A percentile compares a stretch with the other conserved stretches of the same genome.
phyloP scores from a whole-genome alignment of 2,888 invertebrate species.

The Falcaria lacertinaria region DNA sequence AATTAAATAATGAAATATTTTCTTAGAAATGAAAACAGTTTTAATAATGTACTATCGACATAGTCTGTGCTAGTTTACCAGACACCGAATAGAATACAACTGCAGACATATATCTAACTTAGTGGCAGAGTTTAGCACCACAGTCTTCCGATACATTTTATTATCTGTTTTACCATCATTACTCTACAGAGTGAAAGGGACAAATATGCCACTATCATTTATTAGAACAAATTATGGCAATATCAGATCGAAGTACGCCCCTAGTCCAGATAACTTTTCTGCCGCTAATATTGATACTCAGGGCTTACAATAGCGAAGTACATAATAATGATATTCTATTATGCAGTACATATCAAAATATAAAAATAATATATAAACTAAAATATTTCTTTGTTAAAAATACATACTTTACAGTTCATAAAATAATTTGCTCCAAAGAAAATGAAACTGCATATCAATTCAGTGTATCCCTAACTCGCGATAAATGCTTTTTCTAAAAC shows the following conservation, averaged over 20 bases:
- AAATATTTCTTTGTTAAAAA: neutral
- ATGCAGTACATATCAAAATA: neutral
- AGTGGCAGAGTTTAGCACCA: constrained; percentile 3
- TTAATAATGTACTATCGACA: too few species aligned
- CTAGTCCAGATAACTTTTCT: too few species aligned
- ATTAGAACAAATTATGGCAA: too few species aligned
- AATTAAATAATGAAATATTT: too few species aligned
- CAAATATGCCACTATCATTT: too few species aligned
- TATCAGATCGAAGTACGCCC: too few species aligned
- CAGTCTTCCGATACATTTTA: neutral
- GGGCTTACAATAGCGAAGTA: neutral
- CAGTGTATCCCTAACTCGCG: neutral
- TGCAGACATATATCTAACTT: neutral
- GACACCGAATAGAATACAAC: too few species aligned
- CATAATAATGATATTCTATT: neutral
- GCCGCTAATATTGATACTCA: too few species aligned
- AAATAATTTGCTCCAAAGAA: neutral
- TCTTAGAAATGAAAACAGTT: too few species aligned
- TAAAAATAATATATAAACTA: neutral
- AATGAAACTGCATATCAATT: neutral
- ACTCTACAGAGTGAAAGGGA: too few species aligned
- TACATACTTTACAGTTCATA: neutral
- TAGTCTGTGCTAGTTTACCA: too few species aligned
- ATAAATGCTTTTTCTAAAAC: neutral
- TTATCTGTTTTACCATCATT: too few species aligned